A percentile compares a stretch with the other conserved stretches of the same genome.
These are phyloP conservation scores for Cryptoblepharus egeriae DNA, from an alignment of 2,797 vertebrate species.

Conservation along the genomic window DNA sequence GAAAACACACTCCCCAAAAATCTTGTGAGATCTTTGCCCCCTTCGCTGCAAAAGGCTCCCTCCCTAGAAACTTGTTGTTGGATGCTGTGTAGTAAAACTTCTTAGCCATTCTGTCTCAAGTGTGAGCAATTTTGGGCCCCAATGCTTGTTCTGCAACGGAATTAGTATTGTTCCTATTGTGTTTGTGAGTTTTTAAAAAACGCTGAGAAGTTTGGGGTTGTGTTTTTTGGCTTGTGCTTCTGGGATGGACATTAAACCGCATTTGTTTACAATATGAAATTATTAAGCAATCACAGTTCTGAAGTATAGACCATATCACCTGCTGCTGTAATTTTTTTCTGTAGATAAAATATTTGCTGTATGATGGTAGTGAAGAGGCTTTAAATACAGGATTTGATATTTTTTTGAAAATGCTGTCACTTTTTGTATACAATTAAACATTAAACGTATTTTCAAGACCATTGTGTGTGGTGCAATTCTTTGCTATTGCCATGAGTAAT, in stretches of 20 bases:
- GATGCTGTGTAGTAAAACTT: constrained; percentile 71
- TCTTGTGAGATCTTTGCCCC: constrained; percentile 63
- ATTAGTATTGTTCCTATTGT: constrained; percentile 74
- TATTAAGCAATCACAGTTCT: constrained; percentile 75
- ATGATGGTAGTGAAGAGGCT: constrained; percentile 75
- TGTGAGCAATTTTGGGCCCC: constrained; percentile 75
- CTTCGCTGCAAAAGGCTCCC: constrained; percentile 65
- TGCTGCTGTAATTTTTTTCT: constrained; percentile 78
- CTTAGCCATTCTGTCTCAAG: constrained; percentile 70
- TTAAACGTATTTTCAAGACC: constrained; percentile 78
- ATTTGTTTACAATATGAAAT: constrained; percentile 76
- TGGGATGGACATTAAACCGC: constrained; percentile 70
- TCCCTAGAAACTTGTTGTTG: constrained; percentile 69
- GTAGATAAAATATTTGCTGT: constrained; percentile 79
- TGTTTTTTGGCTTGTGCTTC: constrained; percentile 74
- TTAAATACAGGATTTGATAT: constrained; percentile 82
- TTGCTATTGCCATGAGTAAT: constrained; percentile 17
- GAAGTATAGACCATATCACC: constrained; percentile 74
- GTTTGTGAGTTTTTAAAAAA: constrained; percentile 72
- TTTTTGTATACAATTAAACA: constrained; percentile 80
- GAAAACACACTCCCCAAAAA: constrained; percentile 20
- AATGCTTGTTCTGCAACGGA: constrained; percentile 69
- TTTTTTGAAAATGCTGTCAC: constrained; percentile 81
- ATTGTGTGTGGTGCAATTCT: constrained; percentile 57
- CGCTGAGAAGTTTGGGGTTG: constrained; percentile 68